A percentile compares a stretch with the other conserved stretches of the same genome.
These are phyloP conservation scores for Lophotis ruficrista DNA, from an alignment of 2,113 vertebrate genomes.

Conservation along the genomic window DNA sequence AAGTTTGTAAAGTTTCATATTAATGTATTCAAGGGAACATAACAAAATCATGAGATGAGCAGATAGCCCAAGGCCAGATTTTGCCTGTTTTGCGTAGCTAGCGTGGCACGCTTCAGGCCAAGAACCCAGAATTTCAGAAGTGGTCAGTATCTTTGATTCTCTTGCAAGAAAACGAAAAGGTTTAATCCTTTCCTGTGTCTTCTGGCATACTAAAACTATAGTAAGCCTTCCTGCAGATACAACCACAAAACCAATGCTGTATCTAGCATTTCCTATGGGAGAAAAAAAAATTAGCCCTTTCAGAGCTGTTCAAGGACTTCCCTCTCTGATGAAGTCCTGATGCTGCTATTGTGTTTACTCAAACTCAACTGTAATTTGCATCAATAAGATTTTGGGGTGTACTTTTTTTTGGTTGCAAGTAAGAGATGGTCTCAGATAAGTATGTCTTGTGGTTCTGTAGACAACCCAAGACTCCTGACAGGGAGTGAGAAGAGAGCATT, in stretches of 20 bases:
- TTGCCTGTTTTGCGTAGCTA: not conserved
- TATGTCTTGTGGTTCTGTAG: not conserved
- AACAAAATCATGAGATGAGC: not conserved
- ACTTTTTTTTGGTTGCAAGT: not conserved
- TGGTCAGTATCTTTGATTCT: not conserved
- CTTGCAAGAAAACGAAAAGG: not conserved
- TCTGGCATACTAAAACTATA: not conserved
- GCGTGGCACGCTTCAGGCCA: not conserved
- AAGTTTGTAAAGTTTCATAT: not conserved
- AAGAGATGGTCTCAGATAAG: not conserved
- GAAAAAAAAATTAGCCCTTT: not conserved
- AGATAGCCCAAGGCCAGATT: not conserved
- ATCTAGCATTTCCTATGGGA: constrained; percentile 24
- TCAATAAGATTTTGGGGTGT: not conserved
- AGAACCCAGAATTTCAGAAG: not conserved
- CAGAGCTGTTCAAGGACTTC: not conserved
- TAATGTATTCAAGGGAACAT: not conserved
- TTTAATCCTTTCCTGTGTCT: constrained; percentile 23
- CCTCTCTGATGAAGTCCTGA: not conserved
- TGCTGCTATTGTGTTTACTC: not conserved
- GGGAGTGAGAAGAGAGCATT: not conserved
- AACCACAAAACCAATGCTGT: constrained; percentile 6
- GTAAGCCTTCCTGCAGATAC: constrained; percentile 4
- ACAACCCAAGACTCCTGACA: not conserved
- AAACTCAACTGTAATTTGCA: not conserved